These are phyloP conservation scores for Bilobella aurantiaca DNA, from an alignment of 1,140 invertebrate genomes.

Conservation along the genomic window DNA sequence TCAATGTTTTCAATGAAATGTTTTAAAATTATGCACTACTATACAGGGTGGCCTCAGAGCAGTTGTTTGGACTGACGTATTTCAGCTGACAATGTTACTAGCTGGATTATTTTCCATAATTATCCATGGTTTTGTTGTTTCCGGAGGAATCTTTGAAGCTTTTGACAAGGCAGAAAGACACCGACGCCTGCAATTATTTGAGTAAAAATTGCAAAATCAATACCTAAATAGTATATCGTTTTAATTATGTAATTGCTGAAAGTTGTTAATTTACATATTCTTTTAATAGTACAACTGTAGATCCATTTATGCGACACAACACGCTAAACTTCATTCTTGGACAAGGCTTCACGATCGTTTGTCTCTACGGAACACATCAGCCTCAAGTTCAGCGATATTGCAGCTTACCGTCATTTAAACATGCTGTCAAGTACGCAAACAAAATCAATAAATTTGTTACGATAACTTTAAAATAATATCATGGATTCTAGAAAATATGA, in stretches of 20 bases:
- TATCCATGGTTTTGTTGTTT: slow-evolving; percentile 14
- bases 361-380: slow-evolving; percentile 47
- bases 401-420: slow-evolving; percentile 29
- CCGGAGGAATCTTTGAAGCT: slow-evolving; percentile 13
- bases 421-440: slow-evolving; percentile 15
- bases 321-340: slow-evolving; percentile 44
- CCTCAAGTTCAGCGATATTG: slow-evolving; percentile 45
- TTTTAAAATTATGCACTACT: not conserved
- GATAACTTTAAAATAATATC: too few species aligned
- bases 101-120: slow-evolving; percentile 4
- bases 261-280: too few species aligned
- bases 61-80: slow-evolving; percentile 7
- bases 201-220: slow-evolving; percentile 17
- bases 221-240: not conserved
- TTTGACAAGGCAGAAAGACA: slow-evolving; percentile 10
- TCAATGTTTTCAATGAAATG: slow-evolving; percentile 2
- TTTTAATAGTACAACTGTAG: slow-evolving; percentile 39
- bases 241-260: not conserved
- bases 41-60: slow-evolving; percentile 14
- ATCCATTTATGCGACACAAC: slow-evolving; percentile 45
- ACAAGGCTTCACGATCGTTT: slow-evolving; percentile 44
- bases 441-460: not conserved
- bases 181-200: slow-evolving; percentile 20
- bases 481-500: too few species aligned
- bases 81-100: not conserved